Base-by-base conservation (phyloP, 92 coral and sea anemone species). In the Phenganax marumi region DNA sequence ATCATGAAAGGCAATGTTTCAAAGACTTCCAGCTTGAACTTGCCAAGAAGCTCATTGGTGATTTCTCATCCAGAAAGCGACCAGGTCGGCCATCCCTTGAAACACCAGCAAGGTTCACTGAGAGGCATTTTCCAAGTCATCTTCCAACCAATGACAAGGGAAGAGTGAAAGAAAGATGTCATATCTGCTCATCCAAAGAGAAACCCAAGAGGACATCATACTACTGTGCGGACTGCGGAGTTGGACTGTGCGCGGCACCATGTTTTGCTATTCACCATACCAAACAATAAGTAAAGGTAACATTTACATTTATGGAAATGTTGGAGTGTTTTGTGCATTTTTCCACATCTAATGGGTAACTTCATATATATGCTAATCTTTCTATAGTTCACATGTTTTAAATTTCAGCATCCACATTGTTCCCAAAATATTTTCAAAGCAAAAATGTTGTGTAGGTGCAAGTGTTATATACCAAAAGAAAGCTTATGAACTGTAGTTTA, bases 121-220 rank as follows among this genome's bases (percentile, higher is more conserved):
- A 84, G 80, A 86, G 89, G 76, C 85, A 86, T 50, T 86, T 86
- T 46, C 85, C 89, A 19, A 77, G 77, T 48, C 61, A 47, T 26
- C 69, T 85, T 11, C 88, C 88, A 18, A 3, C 12, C 24, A 85
- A 85, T 85, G 84, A 77, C 0, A 85, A 64, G 14, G 88, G 84
- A 52, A 65, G 55, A 26, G 39, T 61, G 70, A 76, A 85, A 69
- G 49, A 84, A 77, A 50, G 78, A 58, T 85, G 84, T 70, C 56
- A 22, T 17, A 17, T 76, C 52, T 85, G 88, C 84, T 76, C 68
- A 39, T 76, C n/a, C 2, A 22, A 54, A 14, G 48, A 21, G 22
- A 70, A 13, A 23, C 51, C 19, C 10, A 64, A 84, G 70, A 60
- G 65, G 75, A 33, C 71, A 48, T 0, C 53, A 0, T 84, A 55